Base-by-base conservation (phyloP, 2,888 invertebrate species). In the Arrhopalites spinosus region DNA sequence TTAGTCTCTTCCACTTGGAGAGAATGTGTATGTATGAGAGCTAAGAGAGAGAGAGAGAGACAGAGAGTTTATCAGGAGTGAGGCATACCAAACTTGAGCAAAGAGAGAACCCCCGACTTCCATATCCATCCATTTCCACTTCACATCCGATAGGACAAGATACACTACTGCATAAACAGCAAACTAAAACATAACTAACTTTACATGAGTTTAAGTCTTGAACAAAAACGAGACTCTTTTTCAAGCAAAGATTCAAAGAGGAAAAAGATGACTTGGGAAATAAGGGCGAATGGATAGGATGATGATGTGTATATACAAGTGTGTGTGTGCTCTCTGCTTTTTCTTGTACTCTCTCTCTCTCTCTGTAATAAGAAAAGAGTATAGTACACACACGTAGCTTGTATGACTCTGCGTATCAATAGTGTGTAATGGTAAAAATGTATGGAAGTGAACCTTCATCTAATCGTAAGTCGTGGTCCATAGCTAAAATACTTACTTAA, bases 221-320 rank as follows among this genome's bases (percentile, higher is more conserved):
- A 71, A 71, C 71, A 71, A 71, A 71, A 71, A 59, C 71, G 36
- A 71, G 59, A 71, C 36, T 71, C 59, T 68, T 36, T 59, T 59
- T 29, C 27, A 56, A 56, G 70, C 25, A 20, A 53, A n/a, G 29
- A 27, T 29, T 15, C 27, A 69, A 23, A 70, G 56, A 59, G 20
- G 50, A 50, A 53, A 70, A 71, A 59, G 71, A 71, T 71, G 71
- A 71, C 36, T 61, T 56, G 59, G 30, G 71, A 71, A 43, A 47
- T 69, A 53, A 59, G 71, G 59, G 71, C 71, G 71, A 59, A 59
- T 59, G 71, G 29, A 50, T 69, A n/a, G 59, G n/a, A n/a, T n/a
- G n/a, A 59, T 59, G 59, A 36, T 36, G 36, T 36, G 36, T 36
- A 11, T 36, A 11, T 36, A n/a, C n/a, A 36, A 36, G 36, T 36